Evolutionary conservation across 2,113 vertebrate genomes (phyloP).

Genomic region (Pyxicephalus adspersus): DNA sequence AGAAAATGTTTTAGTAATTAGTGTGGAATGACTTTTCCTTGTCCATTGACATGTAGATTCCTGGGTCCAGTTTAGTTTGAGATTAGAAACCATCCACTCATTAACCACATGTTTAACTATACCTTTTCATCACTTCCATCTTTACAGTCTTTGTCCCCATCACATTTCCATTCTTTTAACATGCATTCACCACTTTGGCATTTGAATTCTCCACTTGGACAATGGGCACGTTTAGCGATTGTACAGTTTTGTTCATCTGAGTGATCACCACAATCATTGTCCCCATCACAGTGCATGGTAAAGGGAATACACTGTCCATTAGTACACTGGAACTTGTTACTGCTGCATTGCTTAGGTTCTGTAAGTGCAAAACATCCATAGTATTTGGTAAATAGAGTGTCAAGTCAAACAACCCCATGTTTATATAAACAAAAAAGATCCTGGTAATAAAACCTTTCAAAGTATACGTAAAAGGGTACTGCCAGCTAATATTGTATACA

Average conservation of each 20-base stretch:
- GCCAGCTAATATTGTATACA: too few species aligned
- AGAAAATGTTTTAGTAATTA: too few species aligned
- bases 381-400: too few species aligned
- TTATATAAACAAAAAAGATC: not conserved
- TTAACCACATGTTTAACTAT: too few species aligned
- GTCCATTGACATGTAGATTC: too few species aligned
- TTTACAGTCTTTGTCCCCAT: conserved; percentile 80
- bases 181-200: conserved; percentile 84
- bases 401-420: too few species aligned
- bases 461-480: too few species aligned
- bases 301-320: conserved; percentile 82
- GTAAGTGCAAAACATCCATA: not conserved
- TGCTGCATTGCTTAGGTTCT: conserved; percentile 71
- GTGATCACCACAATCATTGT: conserved; percentile 80
- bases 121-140: conserved; percentile 88
- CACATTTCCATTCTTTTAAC: conserved; percentile 83
- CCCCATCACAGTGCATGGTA: conserved; percentile 81
- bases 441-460: too few species aligned
- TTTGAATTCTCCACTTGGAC: conserved; percentile 64
- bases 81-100: too few species aligned
- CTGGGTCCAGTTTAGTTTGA: too few species aligned
- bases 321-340: conserved; percentile 71
- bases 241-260: conserved; percentile 83
- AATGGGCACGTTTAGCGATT: conserved; percentile 63
- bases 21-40: too few species aligned